Evolutionary conservation across 37 sponge, comb jelly and placozoan species (phyloP).

Genomic region (Cladorhizidae sp.): DNA sequence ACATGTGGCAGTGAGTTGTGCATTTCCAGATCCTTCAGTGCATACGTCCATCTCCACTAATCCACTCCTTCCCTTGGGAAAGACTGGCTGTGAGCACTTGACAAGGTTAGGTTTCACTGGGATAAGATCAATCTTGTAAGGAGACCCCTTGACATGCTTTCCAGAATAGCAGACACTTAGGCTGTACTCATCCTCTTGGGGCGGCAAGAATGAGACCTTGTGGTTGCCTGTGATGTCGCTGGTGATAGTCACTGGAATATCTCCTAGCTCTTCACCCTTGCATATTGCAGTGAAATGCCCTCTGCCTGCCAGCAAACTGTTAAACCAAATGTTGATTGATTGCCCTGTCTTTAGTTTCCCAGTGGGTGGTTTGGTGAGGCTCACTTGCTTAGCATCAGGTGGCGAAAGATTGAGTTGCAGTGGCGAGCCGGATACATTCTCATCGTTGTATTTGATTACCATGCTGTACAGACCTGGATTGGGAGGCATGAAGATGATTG

Average conservation of each 20-base stretch:
- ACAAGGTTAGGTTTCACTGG: conserved; percentile 39
- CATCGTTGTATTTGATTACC: conserved; percentile 28
- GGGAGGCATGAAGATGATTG: conserved; percentile 3
- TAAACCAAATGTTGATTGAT: conserved; percentile 20
- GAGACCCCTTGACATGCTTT: conserved; percentile 47
- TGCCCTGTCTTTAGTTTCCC: conserved; percentile 28
- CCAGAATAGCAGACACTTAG: conserved; percentile 42
- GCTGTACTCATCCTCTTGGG: conserved; percentile 43
- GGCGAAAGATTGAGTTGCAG: conserved; percentile 26
- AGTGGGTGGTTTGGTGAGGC: conserved; percentile 4
- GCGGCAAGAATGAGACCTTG: conserved; percentile 47
- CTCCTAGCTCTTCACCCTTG: conserved; percentile 29
- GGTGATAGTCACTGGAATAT: conserved; percentile 30
- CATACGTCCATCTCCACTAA: conserved; percentile 20
- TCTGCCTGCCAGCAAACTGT: conserved; percentile 41
- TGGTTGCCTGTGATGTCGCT: background rate
- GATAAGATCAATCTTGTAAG: conserved; percentile 55
- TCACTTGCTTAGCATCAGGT: conserved; percentile 29
- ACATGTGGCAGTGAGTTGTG: conserved; percentile 27
- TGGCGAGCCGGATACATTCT: conserved; percentile 41
- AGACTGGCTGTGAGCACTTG: conserved; percentile 14
- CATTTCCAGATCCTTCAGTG: conserved; percentile 45
- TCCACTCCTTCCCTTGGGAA: conserved; percentile 1
- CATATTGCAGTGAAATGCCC: conserved; percentile 54
- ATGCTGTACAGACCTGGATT: conserved; percentile 43